Base-by-base conservation (phyloP, 2,888 invertebrate genomes). In the Kryphioiulus occultus region DNA sequence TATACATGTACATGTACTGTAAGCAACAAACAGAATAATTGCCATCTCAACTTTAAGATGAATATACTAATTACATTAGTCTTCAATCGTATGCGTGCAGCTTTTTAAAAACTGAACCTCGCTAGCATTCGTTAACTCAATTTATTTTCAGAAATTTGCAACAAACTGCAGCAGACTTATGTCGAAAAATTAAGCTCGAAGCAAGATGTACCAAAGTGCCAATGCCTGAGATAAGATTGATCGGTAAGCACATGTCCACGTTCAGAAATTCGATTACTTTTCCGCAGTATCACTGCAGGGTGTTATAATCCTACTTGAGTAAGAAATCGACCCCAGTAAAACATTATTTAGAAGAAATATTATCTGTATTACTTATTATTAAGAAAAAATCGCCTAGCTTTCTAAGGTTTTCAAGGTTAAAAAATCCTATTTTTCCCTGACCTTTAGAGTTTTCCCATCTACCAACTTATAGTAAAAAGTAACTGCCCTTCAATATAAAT, bases 191-290 rank as follows among this genome's bases (percentile, higher is more conserved):
- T 78, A 10, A 30, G 78, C 78, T 78, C 15, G 12, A 26, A 30
- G 78, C 78, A 78, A 78, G 78, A 78, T 78, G 78, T 15, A 30
- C 68, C 22, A 78, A 78, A 78, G 30, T 78, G 78, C 78, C 78
- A 78, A 30, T 30, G 15, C 12, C 26, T 30, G 30, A 78, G 78
- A 30, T 30, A 19, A 1, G 53, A 12, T 53, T 53, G n/a, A 19
- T 53, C 53, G 4, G n/a, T 19, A 53, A 53, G 53, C 17, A 53
- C 53, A 53, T 53, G n/a, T 42, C 7, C 42, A 42, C 19, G 53
- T n/a, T 53, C 19, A 4, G n/a, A 35, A 35, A 35, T 35, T 35
- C 2, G 7, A 17, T 53, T n/a, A 53, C 53, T 53, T n/a, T 44
- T 35, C 44, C 44, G 1, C 44, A 44, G n/a, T n/a, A n/a, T 19